These are phyloP conservation scores for Coenobita brevimanus DNA, from an alignment of 1,140 invertebrate genomes.

Conservation along the genomic window DNA sequence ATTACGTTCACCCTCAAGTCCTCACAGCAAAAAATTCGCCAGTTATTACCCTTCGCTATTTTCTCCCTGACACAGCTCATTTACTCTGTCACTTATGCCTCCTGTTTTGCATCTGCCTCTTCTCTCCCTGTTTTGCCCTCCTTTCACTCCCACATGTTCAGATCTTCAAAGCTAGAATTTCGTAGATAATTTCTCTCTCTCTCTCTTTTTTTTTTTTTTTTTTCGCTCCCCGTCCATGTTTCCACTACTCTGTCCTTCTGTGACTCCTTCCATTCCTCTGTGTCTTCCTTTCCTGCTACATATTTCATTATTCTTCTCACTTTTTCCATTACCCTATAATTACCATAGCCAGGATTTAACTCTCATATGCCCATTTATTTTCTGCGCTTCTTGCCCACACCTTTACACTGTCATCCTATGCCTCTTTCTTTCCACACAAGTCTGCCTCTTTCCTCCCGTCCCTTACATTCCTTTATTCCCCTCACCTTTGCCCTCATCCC, in stretches of 20 bases:
- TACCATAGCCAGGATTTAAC: neutral
- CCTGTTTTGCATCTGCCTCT: neutral
- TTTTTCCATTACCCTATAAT: neutral
- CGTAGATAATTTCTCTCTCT: no score
- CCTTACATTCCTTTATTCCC: neutral
- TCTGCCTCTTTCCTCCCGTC: neutral
- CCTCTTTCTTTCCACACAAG: neutral
- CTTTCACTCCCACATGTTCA: neutral
- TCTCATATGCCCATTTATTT: neutral
- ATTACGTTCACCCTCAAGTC: neutral
- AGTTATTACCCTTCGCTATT: no score
- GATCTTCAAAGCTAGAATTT: no score
- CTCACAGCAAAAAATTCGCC: no score
- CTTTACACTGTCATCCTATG: neutral
- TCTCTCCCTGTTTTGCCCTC: neutral
- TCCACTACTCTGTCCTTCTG: neutral
- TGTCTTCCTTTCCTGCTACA: neutral
- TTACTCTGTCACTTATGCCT: neutral
- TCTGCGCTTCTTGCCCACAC: neutral
- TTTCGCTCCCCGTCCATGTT: no score
- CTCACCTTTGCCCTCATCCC: neutral
- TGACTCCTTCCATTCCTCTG: neutral
- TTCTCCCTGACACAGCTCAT: no score
- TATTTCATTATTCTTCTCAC: neutral
- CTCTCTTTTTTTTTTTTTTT: no score